phyloP scores from a whole-genome alignment of 2,113 vertebrate species.

The Hypocryptadius cinnamomeus region DNA sequence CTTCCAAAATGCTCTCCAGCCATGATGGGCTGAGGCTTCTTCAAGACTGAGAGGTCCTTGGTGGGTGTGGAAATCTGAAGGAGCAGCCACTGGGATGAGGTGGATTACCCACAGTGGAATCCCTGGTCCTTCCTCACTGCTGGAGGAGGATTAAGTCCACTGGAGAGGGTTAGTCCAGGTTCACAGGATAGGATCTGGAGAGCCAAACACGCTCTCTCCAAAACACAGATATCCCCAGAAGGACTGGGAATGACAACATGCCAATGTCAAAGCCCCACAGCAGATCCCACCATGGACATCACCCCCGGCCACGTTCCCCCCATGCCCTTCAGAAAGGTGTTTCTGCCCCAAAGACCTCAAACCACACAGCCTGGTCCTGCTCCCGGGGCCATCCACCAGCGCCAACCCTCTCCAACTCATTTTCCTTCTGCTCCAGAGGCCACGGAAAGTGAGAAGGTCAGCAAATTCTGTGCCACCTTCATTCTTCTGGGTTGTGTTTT shows the following conservation, averaged over 20 bases:
- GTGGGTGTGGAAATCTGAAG: neutral
- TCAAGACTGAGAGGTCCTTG: neutral
- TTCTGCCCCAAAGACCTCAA: neutral
- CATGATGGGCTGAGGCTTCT: neutral
- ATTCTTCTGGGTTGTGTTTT: neutral
- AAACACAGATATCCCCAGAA: neutral
- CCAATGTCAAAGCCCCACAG: neutral
- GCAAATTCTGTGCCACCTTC: neutral
- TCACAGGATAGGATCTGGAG: neutral
- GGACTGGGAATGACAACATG: accelerated
- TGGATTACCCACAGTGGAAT: neutral
- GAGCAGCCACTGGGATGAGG: neutral
- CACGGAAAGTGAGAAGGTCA: accelerated
- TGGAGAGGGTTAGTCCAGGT: neutral
- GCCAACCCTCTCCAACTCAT: neutral
- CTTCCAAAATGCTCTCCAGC: neutral
- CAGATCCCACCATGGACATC: neutral
- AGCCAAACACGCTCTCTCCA: neutral
- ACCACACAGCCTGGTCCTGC: neutral
- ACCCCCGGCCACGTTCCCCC: neutral
- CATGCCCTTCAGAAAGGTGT: neutral
- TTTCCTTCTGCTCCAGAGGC: neutral
- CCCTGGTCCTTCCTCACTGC: neutral
- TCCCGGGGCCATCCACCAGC: accelerated
- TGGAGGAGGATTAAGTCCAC: neutral